These are phyloP conservation scores for Mythimna vitellina DNA, from an alignment of 2,888 invertebrate species.

Conservation along the genomic window DNA sequence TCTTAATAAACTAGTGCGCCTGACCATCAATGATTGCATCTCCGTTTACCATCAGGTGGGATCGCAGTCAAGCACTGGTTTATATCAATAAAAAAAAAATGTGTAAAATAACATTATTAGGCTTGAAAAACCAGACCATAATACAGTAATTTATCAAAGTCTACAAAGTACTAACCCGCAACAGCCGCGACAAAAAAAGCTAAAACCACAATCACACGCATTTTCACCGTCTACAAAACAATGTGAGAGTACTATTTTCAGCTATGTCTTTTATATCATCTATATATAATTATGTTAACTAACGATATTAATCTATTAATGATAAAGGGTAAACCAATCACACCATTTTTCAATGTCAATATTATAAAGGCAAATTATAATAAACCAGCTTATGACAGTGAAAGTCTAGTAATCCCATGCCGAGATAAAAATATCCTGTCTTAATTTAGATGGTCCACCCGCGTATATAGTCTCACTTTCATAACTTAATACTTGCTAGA, in stretches of 20 bases:
- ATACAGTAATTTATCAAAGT: background rate
- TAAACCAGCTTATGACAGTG: background rate
- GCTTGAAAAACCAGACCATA: background rate
- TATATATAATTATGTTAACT: background rate
- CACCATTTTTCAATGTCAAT: background rate
- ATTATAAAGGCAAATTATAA: background rate
- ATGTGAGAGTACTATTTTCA: background rate
- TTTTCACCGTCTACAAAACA: constrained; percentile 11
- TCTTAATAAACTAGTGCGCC: too few relatives aligned
- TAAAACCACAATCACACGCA: constrained; percentile 50
- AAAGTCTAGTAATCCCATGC: background rate
- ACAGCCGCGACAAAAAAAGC: constrained; percentile 51
- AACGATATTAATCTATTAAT: background rate
- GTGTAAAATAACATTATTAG: background rate
- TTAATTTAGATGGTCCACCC: too few relatives aligned
- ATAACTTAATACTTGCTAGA: too few relatives aligned
- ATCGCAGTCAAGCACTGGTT: too few relatives aligned
- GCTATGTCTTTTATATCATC: background rate
- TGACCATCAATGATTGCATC: too few relatives aligned
- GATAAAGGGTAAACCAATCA: constrained; percentile 3
- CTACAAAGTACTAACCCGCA: constrained; percentile 50
- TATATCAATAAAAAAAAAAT: too few relatives aligned
- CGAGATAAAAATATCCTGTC: too few relatives aligned
- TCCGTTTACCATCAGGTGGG: too few relatives aligned
- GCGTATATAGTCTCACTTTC: too few relatives aligned